Evolutionary conservation across 2,113 vertebrate genomes (phyloP), one percentile per base, ranked within the genome.

Genomic region (Actenoides lindsayi): DNA sequence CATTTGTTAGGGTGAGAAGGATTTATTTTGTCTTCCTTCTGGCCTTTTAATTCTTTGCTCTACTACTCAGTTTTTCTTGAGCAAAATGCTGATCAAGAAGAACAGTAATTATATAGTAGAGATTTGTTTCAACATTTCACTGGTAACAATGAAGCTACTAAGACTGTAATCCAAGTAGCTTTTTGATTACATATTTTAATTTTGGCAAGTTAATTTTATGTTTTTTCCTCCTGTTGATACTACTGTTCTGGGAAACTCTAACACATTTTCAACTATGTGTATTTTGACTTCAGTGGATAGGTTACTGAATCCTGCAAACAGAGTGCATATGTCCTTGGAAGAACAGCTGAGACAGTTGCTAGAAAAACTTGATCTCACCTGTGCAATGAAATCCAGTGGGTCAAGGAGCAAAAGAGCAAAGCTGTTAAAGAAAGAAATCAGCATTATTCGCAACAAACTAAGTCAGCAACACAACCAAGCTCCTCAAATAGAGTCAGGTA

Each of bases 351-450:
- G 98, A 96, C 98, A 99, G 89, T 97, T 99, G 24, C 97, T 99
- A 97, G 99, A 99, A 94, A 99, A 99, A 97, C 98, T 99, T 30
- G 99, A 99, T 97, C 98, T 99, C 88, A 99, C 99, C 31, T 98
- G 98, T 63, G 97, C 99, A 92, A 99, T 99, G 99, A 99, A 99
- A 98, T 99, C 99, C 95, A 99, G 99, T 67, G 99, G 99, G 23
- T 99, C 99, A 6, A 98, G 99, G 93, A 99, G 99, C 97, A 99
- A 99, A 97, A 98, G 99, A 56, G 98, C 99, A 62, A 99, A 99
- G 96, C 96, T 99, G 78, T 97, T 99, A 62, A 99, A 99, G 91
- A 99, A 98, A 96, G 98, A 99, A 97, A 99, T 99, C 69, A 98
- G 98, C 33, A 91, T 98, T 20, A 97, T 99, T 39, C 99, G 99